Percentiles rank a stretch among this genome's conserved stretches.
Conservation (phyloP, 2,797 vertebrate species). For the Choloepus didactylus region DNA sequence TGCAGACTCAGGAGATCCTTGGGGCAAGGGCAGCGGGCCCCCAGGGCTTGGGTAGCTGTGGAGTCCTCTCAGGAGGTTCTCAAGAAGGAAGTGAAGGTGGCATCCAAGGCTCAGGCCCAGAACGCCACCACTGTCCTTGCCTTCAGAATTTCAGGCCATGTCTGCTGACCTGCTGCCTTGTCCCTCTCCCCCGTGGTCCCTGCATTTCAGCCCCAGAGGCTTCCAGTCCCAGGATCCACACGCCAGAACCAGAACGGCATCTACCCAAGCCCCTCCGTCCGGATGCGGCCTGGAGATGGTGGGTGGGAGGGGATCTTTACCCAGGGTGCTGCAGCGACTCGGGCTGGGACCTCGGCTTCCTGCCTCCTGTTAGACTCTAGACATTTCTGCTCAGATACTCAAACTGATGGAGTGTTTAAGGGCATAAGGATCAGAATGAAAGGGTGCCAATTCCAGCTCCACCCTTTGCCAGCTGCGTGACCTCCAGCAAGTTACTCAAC, state of each 20-base stretch:
- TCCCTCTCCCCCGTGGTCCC: neutral
- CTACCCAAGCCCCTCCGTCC: neutral
- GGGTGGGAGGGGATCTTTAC: neutral
- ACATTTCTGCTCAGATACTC: neutral
- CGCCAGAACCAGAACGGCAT: accelerated
- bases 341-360: neutral
- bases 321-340: neutral
- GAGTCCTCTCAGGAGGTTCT: neutral
- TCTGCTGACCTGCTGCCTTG: neutral
- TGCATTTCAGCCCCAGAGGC: neutral
- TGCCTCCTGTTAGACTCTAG: neutral
- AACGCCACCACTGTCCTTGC: neutral
- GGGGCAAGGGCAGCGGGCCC: neutral
- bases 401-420: neutral
- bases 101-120: neutral
- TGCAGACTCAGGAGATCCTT: neutral
- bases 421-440: neutral
- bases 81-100: neutral
- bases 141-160: neutral
- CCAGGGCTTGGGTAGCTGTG: neutral
- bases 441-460: neutral
- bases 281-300: neutral
- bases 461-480: neutral
- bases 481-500: neutral
- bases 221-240: neutral